phyloP scores from a whole-genome alignment of 2,888 invertebrate genomes.

The Leuctra nigra region DNA sequence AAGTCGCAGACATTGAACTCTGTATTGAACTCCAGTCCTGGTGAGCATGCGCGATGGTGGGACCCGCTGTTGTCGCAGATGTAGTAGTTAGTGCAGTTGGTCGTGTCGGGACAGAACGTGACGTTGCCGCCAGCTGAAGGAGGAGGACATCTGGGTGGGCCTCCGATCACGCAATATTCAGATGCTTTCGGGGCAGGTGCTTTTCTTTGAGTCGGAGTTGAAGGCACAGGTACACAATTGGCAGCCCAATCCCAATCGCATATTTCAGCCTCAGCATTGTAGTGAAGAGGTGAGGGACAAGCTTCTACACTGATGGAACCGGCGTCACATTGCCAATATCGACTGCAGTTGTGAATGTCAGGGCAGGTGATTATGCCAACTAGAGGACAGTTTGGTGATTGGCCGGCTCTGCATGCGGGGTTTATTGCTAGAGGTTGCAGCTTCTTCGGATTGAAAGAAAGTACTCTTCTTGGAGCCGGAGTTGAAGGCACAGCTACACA shows the following conservation, averaged over 20 bases:
- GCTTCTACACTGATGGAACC: not conserved
- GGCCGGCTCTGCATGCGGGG: slow-evolving; percentile 1
- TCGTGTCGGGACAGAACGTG: slow-evolving; percentile 3
- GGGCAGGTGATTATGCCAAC: not conserved
- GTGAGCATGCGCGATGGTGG: not conserved
- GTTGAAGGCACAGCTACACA: not conserved
- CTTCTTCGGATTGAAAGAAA: too few species aligned
- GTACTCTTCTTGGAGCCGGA: not conserved
- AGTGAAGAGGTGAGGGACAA: slow-evolving; percentile 16
- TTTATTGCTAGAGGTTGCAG: too few species aligned
- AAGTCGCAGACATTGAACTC: slow-evolving; percentile 1
- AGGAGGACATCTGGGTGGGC: not conserved
- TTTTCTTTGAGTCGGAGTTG: too few species aligned
- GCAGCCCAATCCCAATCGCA: slow-evolving; percentile 17
- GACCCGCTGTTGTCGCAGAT: slow-evolving; percentile 3
- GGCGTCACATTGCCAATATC: slow-evolving; percentile 14
- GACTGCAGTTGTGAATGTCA: slow-evolving; percentile 15
- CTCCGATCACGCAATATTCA: not conserved
- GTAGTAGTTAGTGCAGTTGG: not conserved
- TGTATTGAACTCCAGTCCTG: not conserved
- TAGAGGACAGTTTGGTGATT: not conserved
- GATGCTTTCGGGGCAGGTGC: too few species aligned
- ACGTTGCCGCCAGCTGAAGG: not conserved
- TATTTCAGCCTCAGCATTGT: slow-evolving; percentile 6
- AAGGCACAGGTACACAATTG: too few species aligned